Evolutionary conservation across 2,113 vertebrate genomes (phyloP), one percentile per base, ranked within the genome.

Genomic region (Benitochromis conjunctus): DNA sequence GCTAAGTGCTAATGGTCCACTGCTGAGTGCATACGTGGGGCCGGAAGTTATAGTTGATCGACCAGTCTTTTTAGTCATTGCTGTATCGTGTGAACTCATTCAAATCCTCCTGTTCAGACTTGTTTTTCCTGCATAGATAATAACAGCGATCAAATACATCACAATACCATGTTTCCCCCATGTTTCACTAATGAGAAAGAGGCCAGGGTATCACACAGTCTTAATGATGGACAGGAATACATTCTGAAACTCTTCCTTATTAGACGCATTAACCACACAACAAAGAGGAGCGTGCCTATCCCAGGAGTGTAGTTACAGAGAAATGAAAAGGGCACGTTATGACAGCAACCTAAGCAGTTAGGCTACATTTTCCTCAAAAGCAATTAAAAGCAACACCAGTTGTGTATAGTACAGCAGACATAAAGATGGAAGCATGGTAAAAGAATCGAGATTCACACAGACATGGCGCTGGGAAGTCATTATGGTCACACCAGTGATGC

Each of bases 161-260:
- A 85, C 55, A 86, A 80, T n/a, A 71, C 29, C 84, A 71, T n/a
- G n/a, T n/a, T n/a, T n/a, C n/a, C 29, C 29, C 11, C 7, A 51
- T 88, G 82, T 81, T 90, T 93, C 76, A 91, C 92, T 85, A 62
- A 88, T 84, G 53, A 86, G 57, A 71, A 85, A 24, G 54, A 85
- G 56, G 66, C 58, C 74, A 80, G 54, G 19, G 3, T 81, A 84
- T 92, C 89, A 92, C 92, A 26, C 62, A 90, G 89, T 89, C 80
- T 91, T 93, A 88, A 92, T 89, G 53, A 74, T 3, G 7, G 29
- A 9, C 56, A 81, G 62, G 64, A 89, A 69, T 57, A 84, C 38
- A 84, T 80, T 76, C n/a, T 29, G 19, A 91, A 88, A 79, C 18
- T 1, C 80, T 36, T 38, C 34, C 87, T 36, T 60, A 92, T 85